Evolutionary conservation across 2,888 invertebrate genomes (phyloP).

Genomic region (Beris morrisii): DNA sequence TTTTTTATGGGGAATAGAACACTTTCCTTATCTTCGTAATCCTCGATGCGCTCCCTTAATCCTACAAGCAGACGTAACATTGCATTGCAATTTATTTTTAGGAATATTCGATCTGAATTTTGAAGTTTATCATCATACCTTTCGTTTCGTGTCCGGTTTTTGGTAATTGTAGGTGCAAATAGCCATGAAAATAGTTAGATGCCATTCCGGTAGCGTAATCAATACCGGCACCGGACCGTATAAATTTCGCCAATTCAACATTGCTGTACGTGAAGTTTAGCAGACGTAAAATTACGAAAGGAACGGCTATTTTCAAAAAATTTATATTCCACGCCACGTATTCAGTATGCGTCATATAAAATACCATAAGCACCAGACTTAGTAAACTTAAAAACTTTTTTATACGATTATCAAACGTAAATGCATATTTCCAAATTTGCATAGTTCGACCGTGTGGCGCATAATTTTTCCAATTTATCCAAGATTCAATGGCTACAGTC

Average conservation of each 20-base stretch:
- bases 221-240: conserved; percentile 46
- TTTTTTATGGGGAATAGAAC: conserved; percentile 47
- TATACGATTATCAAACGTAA: not conserved
- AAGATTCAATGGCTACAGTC: conserved; percentile 1
- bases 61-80: conserved; percentile 40
- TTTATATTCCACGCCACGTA: not conserved
- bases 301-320: not conserved
- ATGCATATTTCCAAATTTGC: not conserved
- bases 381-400: not conserved
- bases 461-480: conserved; percentile 16
- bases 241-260: conserved; percentile 45
- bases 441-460: not conserved
- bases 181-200: conserved; percentile 51
- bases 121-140: conserved; percentile 19
- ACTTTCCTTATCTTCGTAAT: conserved; percentile 43
- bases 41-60: conserved; percentile 45
- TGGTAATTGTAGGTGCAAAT: conserved; percentile 47
- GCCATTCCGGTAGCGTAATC: conserved; percentile 53
- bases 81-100: not conserved
- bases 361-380: too few relatives aligned
- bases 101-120: not conserved
- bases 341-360: too few relatives aligned
- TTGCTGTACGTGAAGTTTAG: conserved; percentile 40
- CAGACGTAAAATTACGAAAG: conserved; percentile 5
- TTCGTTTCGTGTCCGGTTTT: conserved; percentile 33